These are phyloP conservation scores for Pararge aegeria DNA, from an alignment of 1,140 invertebrate species.

Conservation along the genomic window DNA sequence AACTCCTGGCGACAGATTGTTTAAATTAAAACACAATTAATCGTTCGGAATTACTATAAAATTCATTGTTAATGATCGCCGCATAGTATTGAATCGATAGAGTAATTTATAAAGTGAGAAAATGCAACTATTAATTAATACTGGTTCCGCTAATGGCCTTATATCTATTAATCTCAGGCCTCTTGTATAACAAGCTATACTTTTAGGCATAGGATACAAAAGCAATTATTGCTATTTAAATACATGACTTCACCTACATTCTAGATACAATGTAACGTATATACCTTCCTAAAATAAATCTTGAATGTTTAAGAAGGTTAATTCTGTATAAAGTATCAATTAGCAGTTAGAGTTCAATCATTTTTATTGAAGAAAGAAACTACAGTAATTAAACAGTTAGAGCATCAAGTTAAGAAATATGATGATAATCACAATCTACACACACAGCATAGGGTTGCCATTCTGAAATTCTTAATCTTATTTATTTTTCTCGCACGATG, in stretches of 20 bases:
- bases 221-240: not conserved
- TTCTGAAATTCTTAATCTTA: too few species aligned
- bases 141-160: conserved; percentile 20
- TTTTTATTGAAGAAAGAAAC: too few species aligned
- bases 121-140: conserved; percentile 36
- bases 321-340: too few species aligned
- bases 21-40: conserved; percentile 23
- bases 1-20: conserved; percentile 21
- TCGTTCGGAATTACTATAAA: conserved; percentile 26
- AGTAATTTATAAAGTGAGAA: conserved; percentile 45
- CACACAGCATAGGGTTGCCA: too few species aligned
- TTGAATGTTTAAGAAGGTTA: too few species aligned
- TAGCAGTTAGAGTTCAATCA: too few species aligned
- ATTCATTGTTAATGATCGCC: conserved; percentile 49
- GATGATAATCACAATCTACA: too few species aligned
- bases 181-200: conserved; percentile 5
- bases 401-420: too few species aligned
- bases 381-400: too few species aligned
- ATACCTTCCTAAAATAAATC: too few species aligned
- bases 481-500: too few species aligned
- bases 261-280: too few species aligned
- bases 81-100: conserved; percentile 36
- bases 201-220: not conserved
- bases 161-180: conserved; percentile 18
- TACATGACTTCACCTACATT: not conserved